Base-by-base conservation (phyloP, 1,140 invertebrate species). In the Euwallacea fornicatus region DNA sequence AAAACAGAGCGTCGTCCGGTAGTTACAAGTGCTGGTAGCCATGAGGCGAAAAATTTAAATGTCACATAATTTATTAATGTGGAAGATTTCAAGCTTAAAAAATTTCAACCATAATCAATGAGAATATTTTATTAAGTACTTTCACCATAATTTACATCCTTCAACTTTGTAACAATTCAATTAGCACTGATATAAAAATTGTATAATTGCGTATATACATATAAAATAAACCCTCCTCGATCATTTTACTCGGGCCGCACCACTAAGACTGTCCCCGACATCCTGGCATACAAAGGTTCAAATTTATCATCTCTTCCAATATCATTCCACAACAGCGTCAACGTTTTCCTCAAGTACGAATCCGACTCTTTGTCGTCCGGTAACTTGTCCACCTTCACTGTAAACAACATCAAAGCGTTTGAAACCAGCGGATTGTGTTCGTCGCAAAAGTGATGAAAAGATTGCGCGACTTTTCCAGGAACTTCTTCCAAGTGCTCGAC, bases 381-480 rank as follows among this genome's bases (percentile, higher is more conserved):
- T 42, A 76, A 64, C 50, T 70, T 60, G 11, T 78, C 66, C 0
- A 80, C 74, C 67, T 75, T 80, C 47, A 86, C 74, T 42, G 84
- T 86, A 68, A 85, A 86, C 64, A 86, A 81, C 76, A 84, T 83
- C 21, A 84, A 80, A 72, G 82, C 82, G 65, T 78, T 82, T 43
- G 80, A 78, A 2, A 83, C 83, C 2, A 85, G 66, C 2, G 84
- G 84, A 65, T 82, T 81, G 63, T 81, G 82, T 74, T 84, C 83
- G 77, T 86, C 85, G 75, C 85, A 86, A 64, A 85, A 83, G 66
- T 80, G 82, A 74, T 86, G 84, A 72, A 86, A 85, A 7, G 83
- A 84, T 82, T 84, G 84, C 0, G 84, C 84, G 0, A 83, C 76
- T 7, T 73, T 72, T 9, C 81, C 81, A 6, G 83, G 81, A 6